phyloP scores from a whole-genome alignment of 37 sponge, comb jelly and placozoan species.

The Beroe ovata region DNA sequence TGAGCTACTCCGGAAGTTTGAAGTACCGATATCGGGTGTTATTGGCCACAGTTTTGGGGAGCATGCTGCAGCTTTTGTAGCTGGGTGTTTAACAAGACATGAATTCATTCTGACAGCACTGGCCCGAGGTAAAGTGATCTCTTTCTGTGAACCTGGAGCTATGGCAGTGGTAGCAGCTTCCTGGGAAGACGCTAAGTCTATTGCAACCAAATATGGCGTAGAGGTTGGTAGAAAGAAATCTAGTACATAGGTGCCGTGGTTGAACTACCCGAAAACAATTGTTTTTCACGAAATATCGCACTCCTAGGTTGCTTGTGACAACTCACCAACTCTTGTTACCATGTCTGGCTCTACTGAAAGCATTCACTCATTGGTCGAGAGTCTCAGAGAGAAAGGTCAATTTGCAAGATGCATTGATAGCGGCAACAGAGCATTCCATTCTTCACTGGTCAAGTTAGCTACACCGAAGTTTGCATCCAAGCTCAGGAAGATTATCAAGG shows the following conservation, averaged over 20 bases:
- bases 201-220: neutral
- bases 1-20: neutral
- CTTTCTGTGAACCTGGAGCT: neutral
- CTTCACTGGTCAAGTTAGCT: neutral
- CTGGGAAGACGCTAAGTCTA: slow-evolving; percentile 10
- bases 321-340: neutral
- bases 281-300: too few species aligned
- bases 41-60: slow-evolving; percentile 43
- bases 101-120: slow-evolving; percentile 24
- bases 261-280: too few species aligned
- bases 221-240: too few species aligned
- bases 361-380: neutral
- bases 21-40: slow-evolving; percentile 1
- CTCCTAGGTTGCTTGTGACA: slow-evolving; percentile 36
- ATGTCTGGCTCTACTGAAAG: neutral
- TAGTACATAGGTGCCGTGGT: too few species aligned
- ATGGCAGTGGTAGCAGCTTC: slow-evolving; percentile 24
- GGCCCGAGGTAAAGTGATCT: slow-evolving; percentile 7
- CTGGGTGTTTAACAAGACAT: slow-evolving; percentile 6
- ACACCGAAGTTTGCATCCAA: neutral
- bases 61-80: slow-evolving; percentile 51
- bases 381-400: neutral
- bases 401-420: slow-evolving; percentile 13
- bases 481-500: neutral
- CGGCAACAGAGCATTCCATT: slow-evolving; percentile 23